Base-by-base conservation (phyloP, 2,797 vertebrate species). In the Merluccius polli region DNA sequence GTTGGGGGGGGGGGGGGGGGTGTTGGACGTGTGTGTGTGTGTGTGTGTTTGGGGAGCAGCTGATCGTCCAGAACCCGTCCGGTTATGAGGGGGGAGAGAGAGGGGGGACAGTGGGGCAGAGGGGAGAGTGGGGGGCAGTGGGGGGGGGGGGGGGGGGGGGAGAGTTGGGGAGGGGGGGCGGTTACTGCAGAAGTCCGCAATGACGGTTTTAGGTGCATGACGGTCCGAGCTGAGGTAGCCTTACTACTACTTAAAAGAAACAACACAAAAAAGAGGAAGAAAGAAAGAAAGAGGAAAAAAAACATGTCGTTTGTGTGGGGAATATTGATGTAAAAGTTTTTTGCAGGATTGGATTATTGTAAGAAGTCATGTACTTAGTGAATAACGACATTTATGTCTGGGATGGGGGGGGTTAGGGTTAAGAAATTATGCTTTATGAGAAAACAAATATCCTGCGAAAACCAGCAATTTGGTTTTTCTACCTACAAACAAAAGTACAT, bases 171-270 rank as follows among this genome's bases (percentile, higher is more conserved):
- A n/a, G n/a, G n/a, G n/a, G n/a, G n/a, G n/a, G n/a, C n/a, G n/a
- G n/a, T n/a, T 24, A 59, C 52, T 59, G 52, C 52, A 59, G 52
- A 59, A 59, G n/a, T 24, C 52, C 52, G 52, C 52, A 59, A 81
- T 78, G 80, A 89, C 82, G 80, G 86, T 84, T 81, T 72, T 82
- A 91, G 73, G 89, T 93, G 93, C 92, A 93, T 93, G 93, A 93
- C 78, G 87, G 93, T 90, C 87, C 89, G 89, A 93, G 90, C 92
- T 90, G 90, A 89, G 83, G 89, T 59, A 91, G 92, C 90, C 90
- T 79, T 91, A 87, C 84, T 91, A 90, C 90, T 35, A 91, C 83
- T 89, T 90, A 70, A 4, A 77, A 85, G 79, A 79, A n/a, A n/a
- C n/a, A n/a, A n/a, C n/a, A n/a, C n/a, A n/a, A n/a, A n/a, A n/a